Evolutionary conservation across 2,113 vertebrate genomes (phyloP).

Genomic region (Eupsittula cactorum): DNA sequence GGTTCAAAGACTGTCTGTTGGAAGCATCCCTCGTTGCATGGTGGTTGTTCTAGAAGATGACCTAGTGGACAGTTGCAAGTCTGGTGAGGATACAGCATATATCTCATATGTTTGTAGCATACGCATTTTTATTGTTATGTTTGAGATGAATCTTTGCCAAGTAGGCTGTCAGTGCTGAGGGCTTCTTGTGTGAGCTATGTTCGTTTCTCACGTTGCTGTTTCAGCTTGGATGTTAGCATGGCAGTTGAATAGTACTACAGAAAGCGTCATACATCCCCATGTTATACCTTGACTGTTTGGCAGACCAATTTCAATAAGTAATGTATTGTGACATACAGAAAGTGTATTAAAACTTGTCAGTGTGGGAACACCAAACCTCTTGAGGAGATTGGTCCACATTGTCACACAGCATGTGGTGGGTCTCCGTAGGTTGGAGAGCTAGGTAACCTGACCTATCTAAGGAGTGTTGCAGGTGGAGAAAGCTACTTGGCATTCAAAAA

Average conservation of each 20-base stretch:
- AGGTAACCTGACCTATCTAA: not conserved
- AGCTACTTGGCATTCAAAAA: not conserved
- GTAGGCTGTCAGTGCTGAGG: not conserved
- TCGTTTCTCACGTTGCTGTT: not conserved
- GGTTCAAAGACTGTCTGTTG: constrained; percentile 93
- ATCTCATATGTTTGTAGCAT: not conserved
- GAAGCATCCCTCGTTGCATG: constrained; percentile 95
- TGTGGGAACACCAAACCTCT: not conserved
- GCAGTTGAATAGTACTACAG: not conserved
- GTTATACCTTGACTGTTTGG: not conserved
- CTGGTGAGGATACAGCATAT: constrained; percentile 80
- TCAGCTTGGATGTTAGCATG: not conserved
- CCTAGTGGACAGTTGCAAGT: constrained; percentile 94
- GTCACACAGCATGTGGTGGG: accelerated
- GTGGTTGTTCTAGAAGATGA: constrained; percentile 92
- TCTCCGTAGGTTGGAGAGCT: not conserved
- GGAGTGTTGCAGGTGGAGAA: not conserved
- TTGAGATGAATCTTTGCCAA: not conserved
- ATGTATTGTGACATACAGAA: not conserved
- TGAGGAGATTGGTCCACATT: not conserved
- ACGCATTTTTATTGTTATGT: not conserved
- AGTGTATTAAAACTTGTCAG: not conserved
- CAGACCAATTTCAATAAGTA: not conserved
- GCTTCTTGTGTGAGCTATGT: not conserved
- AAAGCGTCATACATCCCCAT: not conserved